Percentiles rank a stretch among this genome's conserved stretches.
Conservation (phyloP, 2,797 vertebrate genomes). For the Poeciliopsis infans region DNA sequence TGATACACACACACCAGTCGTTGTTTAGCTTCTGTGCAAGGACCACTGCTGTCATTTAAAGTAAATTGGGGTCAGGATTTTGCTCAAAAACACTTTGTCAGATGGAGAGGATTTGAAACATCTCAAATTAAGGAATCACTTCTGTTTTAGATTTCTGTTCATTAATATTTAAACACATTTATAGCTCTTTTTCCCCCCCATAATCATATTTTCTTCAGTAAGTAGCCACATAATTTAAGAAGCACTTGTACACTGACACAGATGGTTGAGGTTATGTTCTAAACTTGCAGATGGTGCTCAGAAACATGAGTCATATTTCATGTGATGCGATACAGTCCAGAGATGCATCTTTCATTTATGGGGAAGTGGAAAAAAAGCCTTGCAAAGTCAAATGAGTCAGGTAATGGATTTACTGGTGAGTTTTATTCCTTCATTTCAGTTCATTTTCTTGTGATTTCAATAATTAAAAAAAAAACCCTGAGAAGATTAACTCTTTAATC, state of each 20-base stretch:
- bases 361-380: slow-evolving; percentile 25
- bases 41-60: neutral
- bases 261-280: slow-evolving; percentile 69
- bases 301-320: slow-evolving; percentile 66
- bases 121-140: neutral
- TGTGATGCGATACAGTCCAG: slow-evolving; percentile 45
- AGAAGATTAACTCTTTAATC: slow-evolving; percentile 37
- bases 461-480: slow-evolving; percentile 29
- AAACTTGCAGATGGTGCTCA: slow-evolving; percentile 66
- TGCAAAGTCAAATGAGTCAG: slow-evolving; percentile 36
- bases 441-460: slow-evolving; percentile 33
- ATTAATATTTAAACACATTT: neutral
- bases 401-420: slow-evolving; percentile 1
- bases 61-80: neutral
- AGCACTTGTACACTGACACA: slow-evolving; percentile 61
- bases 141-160: slow-evolving; percentile 12
- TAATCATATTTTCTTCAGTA: slow-evolving; percentile 23
- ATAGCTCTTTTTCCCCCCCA: slow-evolving; percentile 14
- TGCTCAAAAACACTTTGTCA: slow-evolving; percentile 6
- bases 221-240: slow-evolving; percentile 47
- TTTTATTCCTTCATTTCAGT: slow-evolving; percentile 14
- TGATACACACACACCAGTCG: neutral
- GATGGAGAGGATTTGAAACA: neutral
- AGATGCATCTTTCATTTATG: slow-evolving; percentile 39
- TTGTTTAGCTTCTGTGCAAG: neutral